phyloP scores from a whole-genome alignment of 2,888 invertebrate genomes.

The Mylabris sibirica region DNA sequence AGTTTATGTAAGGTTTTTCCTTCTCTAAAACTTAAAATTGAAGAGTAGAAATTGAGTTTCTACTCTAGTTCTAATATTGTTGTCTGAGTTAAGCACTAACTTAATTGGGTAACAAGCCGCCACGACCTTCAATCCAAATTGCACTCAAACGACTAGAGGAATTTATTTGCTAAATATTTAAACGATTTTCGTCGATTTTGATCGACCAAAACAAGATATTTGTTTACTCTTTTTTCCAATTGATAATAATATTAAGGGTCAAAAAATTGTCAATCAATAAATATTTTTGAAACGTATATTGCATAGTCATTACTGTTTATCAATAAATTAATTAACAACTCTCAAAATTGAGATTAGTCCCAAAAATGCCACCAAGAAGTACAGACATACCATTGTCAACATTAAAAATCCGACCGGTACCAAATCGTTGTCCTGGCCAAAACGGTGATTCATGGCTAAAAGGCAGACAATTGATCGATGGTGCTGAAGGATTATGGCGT shows the following conservation, averaged over 20 bases:
- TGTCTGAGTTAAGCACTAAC: too few relatives aligned
- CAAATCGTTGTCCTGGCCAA: constrained; percentile 39
- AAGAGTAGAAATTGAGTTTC: too few relatives aligned
- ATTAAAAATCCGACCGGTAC: constrained; percentile 45
- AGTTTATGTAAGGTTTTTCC: too few relatives aligned
- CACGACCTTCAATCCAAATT: too few relatives aligned
- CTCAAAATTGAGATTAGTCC: not conserved
- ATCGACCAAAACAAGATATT: not conserved
- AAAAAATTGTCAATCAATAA: not conserved
- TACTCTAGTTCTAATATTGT: too few relatives aligned
- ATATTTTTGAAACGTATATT: not conserved
- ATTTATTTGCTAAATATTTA: too few relatives aligned
- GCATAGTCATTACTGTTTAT: too few relatives aligned
- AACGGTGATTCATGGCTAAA: constrained; percentile 65
- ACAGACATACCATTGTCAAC: constrained; percentile 27
- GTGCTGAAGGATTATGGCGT: constrained; percentile 81
- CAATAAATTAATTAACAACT: not conserved
- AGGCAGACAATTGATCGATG: constrained; percentile 72
- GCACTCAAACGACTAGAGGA: too few relatives aligned
- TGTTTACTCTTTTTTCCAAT: not conserved
- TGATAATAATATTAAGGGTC: constrained; percentile 1
- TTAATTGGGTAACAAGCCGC: too few relatives aligned
- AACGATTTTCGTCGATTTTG: too few relatives aligned
- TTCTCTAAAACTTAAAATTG: too few relatives aligned
- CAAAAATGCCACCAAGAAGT: constrained; percentile 28